A percentile compares a stretch with the other conserved stretches of the same genome.
Conservation (phyloP, 2,113 vertebrate species). For the Elephantulus edwardii region DNA sequence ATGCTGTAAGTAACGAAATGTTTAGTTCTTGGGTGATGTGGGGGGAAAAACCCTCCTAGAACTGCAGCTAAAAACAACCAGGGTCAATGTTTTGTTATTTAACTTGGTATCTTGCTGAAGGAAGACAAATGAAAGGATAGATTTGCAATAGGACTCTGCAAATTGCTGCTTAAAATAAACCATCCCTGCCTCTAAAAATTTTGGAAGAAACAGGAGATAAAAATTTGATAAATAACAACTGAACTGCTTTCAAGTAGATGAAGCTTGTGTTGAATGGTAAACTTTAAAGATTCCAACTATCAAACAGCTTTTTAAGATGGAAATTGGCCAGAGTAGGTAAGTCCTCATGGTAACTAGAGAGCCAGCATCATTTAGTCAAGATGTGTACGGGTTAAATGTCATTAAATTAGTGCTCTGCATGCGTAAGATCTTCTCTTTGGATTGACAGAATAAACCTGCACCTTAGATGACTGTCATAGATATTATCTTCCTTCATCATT, state of each 20-base stretch:
- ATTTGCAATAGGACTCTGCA: neutral
- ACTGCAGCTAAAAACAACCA: neutral
- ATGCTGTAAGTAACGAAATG: neutral
- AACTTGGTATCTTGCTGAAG: neutral
- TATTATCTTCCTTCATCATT: slow-evolving; percentile 12
- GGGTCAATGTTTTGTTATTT: neutral
- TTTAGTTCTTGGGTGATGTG: neutral
- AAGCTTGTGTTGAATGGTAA: slow-evolving; percentile 6
- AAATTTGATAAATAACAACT: neutral
- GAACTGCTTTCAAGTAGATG: neutral
- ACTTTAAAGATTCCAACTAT: neutral
- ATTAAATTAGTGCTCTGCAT: neutral
- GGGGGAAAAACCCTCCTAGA: neutral
- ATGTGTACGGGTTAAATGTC: neutral
- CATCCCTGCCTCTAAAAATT: neutral
- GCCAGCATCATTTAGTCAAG: neutral
- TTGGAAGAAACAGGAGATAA: neutral
- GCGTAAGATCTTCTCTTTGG: neutral
- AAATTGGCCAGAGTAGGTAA: neutral
- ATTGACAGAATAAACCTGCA: neutral
- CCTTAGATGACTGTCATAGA: neutral
- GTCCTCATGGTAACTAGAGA: neutral
- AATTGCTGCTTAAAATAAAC: slow-evolving; percentile 26
- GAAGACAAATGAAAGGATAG: neutral
- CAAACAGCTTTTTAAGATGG: neutral